Evolutionary conservation across 2,113 vertebrate genomes (phyloP), one percentile per base, ranked within the genome.

Genomic region (Amphiprion ocellaris): DNA sequence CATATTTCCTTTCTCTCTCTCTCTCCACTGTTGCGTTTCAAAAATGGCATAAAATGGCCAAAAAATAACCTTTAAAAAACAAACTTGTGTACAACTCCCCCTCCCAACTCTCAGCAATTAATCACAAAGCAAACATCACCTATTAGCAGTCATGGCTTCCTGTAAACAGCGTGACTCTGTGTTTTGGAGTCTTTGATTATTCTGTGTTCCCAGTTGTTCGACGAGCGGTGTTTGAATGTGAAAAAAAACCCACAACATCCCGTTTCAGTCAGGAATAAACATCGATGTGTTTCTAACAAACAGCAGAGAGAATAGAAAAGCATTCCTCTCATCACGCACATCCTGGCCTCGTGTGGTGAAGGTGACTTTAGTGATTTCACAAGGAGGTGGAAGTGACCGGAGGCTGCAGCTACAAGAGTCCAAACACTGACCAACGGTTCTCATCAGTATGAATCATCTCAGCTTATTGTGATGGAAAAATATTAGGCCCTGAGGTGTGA

Each of bases 211-310:
- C 58, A 50, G 78, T 86, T 79, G 84, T 90, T 80, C 72, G 56
- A 60, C 54, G 17, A 72, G 21, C 53, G 33, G 39, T 33, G 63
- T 74, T 83, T 74, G 75, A 82, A 86, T 86, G 69, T 74, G 49
- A 37, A 62, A 75, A 90, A 82, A 23, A 47, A 1, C 24, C 24
- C 24, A 50, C 5, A 93, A 93, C 93, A 93, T 95, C 94, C 93
- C 87, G 89, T 91, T 93, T 75, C 58, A 74, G 28, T 89, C 79
- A 81, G 89, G 90, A 94, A 93, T 92, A 94, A 94, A 93, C 92
- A 91, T 74, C 2, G 24, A 74, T 66, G 79, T 84, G 82, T 85
- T 83, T 84, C 67, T 49, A 65, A 65, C 52, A 83, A 87, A 85
- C 64, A 72, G 24, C 76, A 61, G 54, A 49, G 63, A 80, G 63